Evolutionary conservation across 2,888 invertebrate genomes (phyloP).

Genomic region (Leptothorax acervorum): DNA sequence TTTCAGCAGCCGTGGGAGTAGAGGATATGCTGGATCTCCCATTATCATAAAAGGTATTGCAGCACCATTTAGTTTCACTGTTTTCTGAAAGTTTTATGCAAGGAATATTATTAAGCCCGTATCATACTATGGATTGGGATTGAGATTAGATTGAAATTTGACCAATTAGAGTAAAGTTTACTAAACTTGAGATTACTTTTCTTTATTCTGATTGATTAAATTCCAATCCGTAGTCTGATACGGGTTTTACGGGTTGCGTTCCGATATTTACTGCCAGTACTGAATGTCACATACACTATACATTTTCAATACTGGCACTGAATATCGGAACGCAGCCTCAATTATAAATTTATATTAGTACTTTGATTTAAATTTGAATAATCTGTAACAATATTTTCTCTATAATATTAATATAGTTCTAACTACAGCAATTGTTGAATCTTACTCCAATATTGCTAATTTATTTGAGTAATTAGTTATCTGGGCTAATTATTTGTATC

Average conservation of each 20-base stretch:
- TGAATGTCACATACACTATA: no score
- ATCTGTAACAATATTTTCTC: background rate
- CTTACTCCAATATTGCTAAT: background rate
- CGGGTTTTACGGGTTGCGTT: no score
- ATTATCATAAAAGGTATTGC: conserved; percentile 7
- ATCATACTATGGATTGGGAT: no score
- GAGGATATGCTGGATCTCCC: background rate
- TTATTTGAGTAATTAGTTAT: background rate
- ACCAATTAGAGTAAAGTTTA: no score
- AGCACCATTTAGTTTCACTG: background rate
- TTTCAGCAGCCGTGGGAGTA: background rate
- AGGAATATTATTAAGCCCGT: background rate
- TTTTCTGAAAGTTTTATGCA: background rate
- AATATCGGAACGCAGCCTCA: no score
- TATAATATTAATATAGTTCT: background rate
- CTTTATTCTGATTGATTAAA: no score
- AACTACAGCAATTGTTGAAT: background rate
- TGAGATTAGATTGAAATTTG: no score
- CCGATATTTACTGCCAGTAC: no score
- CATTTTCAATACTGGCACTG: no score
- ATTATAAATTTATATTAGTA: background rate
- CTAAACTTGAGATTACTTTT: no score
- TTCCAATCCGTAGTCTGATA: no score
- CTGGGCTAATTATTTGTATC: background rate
- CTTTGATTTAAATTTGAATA: background rate